These are phyloP conservation scores for Steinernema feltiae DNA, from an alignment of 1,140 invertebrate genomes.

Conservation along the genomic window DNA sequence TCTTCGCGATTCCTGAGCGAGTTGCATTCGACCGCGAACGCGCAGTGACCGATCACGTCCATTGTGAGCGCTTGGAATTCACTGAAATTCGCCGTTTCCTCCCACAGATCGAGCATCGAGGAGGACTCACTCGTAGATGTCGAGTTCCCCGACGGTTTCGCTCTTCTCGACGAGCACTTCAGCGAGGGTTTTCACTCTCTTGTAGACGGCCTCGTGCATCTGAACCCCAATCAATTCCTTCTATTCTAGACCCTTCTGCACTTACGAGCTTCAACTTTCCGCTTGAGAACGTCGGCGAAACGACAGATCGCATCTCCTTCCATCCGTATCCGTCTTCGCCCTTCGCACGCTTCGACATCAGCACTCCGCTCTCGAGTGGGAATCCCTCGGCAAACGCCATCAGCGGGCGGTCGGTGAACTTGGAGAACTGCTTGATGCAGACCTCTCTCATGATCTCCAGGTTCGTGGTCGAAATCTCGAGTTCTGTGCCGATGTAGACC, in stretches of 20 bases:
- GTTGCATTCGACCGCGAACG: conserved; percentile 35
- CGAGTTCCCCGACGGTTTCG: neutral
- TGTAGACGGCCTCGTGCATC: conserved; percentile 9
- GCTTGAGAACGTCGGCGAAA: neutral
- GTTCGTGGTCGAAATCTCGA: conserved; percentile 1
- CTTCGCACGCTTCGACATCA: neutral
- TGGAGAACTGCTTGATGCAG: conserved; percentile 8
- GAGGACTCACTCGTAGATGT: neutral
- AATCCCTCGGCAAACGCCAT: conserved; percentile 16
- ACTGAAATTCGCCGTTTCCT: conserved; percentile 16
- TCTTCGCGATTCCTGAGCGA: conserved; percentile 32
- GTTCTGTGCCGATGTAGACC: neutral
- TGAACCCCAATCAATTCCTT: too few species aligned
- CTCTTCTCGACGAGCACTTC: neutral
- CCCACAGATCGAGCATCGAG: neutral
- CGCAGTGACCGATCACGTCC: conserved; percentile 38
- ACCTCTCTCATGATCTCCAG: neutral
- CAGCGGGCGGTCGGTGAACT: conserved; percentile 11
- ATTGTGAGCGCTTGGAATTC: conserved; percentile 38
- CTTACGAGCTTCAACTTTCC: neutral
- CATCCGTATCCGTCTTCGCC: conserved; percentile 7
- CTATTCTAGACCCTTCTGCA: too few species aligned
- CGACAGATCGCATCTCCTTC: conserved; percentile 4
- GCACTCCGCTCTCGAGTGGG: neutral
- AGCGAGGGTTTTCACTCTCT: neutral